phyloP scores from a whole-genome alignment of 2,888 invertebrate species.

The Sisyra terminalis region DNA sequence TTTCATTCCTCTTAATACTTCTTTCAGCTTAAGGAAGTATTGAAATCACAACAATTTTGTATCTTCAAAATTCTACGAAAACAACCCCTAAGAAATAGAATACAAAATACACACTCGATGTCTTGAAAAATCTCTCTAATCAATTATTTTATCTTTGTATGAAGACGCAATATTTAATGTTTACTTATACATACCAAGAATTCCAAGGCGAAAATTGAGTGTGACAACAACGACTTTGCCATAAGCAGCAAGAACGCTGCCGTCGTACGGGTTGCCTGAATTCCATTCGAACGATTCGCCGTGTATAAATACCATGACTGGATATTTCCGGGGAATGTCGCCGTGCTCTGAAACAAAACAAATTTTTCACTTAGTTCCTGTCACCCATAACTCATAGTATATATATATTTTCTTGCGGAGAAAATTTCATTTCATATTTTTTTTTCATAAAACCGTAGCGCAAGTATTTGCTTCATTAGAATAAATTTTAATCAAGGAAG shows the following conservation, averaged over 20 bases:
- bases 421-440: not conserved
- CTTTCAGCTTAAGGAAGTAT: no score
- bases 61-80: no score
- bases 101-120: no score
- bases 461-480: no score
- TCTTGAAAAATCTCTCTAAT: no score
- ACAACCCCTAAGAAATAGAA: no score
- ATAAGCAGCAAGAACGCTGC: conserved; percentile 78
- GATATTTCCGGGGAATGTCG: conserved; percentile 39
- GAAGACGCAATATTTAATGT: not conserved
- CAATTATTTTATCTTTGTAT: not conserved
- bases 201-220: conserved; percentile 67
- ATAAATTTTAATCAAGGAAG: not conserved
- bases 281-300: conserved; percentile 96
- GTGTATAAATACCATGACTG: conserved; percentile 84
- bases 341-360: conserved; percentile 17
- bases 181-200: conserved; percentile 44
- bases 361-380: conserved; percentile 4
- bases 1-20: no score
- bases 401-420: not conserved
- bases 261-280: conserved; percentile 94
- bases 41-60: no score
- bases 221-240: conserved; percentile 80
- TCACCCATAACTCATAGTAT: not conserved
- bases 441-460: not conserved